phyloP scores from a whole-genome alignment of 2,113 vertebrate species.

The Megaceryle torquata region DNA sequence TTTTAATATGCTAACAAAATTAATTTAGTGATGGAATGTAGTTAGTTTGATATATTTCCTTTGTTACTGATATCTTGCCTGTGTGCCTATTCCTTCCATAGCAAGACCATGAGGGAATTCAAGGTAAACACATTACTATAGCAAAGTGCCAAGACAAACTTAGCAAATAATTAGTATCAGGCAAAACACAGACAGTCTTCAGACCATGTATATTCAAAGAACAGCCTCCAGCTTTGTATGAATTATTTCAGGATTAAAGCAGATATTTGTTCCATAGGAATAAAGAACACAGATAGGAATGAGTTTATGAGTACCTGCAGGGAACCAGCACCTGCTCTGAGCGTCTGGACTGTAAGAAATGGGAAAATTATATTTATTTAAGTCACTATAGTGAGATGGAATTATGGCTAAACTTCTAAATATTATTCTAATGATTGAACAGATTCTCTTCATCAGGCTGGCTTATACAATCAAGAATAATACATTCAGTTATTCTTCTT shows the following conservation, averaged over 20 bases:
- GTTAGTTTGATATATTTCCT: neutral
- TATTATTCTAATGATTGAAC: neutral
- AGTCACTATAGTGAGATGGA: neutral
- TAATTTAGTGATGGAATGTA: neutral
- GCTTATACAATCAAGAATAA: neutral
- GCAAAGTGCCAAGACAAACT: slow-evolving; percentile 16
- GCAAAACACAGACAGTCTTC: neutral
- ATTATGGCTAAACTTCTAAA: neutral
- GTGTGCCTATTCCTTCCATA: neutral
- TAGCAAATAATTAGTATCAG: slow-evolving; percentile 25
- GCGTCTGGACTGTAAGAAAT: neutral
- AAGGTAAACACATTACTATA: neutral
- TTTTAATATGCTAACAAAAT: neutral
- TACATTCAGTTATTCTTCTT: neutral
- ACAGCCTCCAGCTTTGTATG: neutral
- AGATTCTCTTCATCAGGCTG: neutral
- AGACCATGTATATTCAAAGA: neutral
- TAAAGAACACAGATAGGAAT: neutral
- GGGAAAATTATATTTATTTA: slow-evolving; percentile 2
- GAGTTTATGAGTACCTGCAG: neutral
- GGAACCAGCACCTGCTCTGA: slow-evolving; percentile 18
- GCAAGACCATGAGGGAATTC: neutral
- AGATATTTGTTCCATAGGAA: slow-evolving; percentile 7
- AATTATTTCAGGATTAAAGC: slow-evolving; percentile 33
- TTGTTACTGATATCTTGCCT: neutral